These are phyloP conservation scores for Drosophila pseudotalamancana DNA, from an alignment of 2,888 invertebrate species.

Conservation along the genomic window DNA sequence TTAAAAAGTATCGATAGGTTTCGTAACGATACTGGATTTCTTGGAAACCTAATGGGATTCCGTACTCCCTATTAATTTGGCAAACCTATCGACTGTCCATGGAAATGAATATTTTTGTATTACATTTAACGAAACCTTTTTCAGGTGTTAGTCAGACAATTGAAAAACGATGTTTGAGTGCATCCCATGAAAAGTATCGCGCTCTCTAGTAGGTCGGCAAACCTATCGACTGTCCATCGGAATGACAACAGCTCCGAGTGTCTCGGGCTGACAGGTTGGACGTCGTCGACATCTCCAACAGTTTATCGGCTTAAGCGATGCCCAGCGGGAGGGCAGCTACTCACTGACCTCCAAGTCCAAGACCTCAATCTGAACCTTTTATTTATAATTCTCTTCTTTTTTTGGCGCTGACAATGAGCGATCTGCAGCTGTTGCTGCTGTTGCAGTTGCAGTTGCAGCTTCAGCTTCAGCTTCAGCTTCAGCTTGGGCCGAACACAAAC, in stretches of 20 bases:
- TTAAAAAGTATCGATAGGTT: too few relatives aligned
- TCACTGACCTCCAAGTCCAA: slow-evolving; percentile 7
- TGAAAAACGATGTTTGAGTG: too few relatives aligned
- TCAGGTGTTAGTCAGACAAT: too few relatives aligned
- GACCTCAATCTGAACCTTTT: slow-evolving; percentile 18
- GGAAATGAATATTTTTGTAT: too few relatives aligned
- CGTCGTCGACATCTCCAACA: slow-evolving; percentile 27
- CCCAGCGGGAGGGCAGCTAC: slow-evolving; percentile 50
- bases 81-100: too few relatives aligned
- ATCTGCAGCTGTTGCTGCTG: slow-evolving; percentile 48
- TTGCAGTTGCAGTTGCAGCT: slow-evolving; percentile 28
- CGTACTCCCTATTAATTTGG: too few relatives aligned
- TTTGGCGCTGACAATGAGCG: slow-evolving; percentile 58
- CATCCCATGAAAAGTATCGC: not conserved
- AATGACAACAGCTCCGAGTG: not conserved
- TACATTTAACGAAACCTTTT: too few relatives aligned
- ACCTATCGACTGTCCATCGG: not conserved
- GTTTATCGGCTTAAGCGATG: slow-evolving; percentile 45
- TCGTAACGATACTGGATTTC: too few relatives aligned
- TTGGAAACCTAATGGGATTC: too few relatives aligned
- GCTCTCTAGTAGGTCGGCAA: not conserved
- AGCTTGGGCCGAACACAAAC: slow-evolving; percentile 46
- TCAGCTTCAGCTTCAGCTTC: slow-evolving; percentile 18
- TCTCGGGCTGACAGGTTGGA: not conserved
- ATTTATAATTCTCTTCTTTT: not conserved